These are phyloP conservation scores for Autographa pulchrina DNA, from an alignment of 2,888 invertebrate genomes.

Conservation along the genomic window DNA sequence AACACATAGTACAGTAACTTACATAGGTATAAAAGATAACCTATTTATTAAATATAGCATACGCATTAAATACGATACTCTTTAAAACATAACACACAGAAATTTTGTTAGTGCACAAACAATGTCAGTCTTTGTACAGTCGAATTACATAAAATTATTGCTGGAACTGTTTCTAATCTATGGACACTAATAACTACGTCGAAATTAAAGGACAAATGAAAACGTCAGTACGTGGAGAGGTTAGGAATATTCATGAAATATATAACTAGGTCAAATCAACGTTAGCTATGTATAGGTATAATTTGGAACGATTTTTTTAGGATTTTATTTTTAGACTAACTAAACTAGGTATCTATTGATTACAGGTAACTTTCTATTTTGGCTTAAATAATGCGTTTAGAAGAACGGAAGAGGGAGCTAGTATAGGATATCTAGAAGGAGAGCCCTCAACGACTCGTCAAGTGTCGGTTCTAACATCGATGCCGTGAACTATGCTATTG, in stretches of 20 bases:
- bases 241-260: slow-evolving; percentile 12
- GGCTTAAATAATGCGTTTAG: slow-evolving; percentile 40
- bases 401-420: slow-evolving; percentile 33
- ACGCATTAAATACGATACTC: slow-evolving; percentile 53
- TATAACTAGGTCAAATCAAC: slow-evolving; percentile 21
- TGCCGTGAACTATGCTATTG: slow-evolving; percentile 78
- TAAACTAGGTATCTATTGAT: slow-evolving; percentile 57
- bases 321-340: slow-evolving; percentile 42
- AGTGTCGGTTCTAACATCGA: slow-evolving; percentile 64
- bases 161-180: slow-evolving; percentile 73
- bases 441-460: slow-evolving; percentile 31
- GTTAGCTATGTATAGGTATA: slow-evolving; percentile 24
- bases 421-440: slow-evolving; percentile 40
- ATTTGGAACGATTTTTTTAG: slow-evolving; percentile 34
- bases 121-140: slow-evolving; percentile 86
- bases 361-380: slow-evolving; percentile 45
- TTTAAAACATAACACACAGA: slow-evolving; percentile 64
- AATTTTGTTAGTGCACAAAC: slow-evolving; percentile 75
- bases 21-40: slow-evolving; percentile 50
- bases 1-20: slow-evolving; percentile 52
- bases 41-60: slow-evolving; percentile 35
- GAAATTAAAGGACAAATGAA: slow-evolving; percentile 5
- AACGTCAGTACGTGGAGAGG: slow-evolving; percentile 10
- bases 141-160: slow-evolving; percentile 86
- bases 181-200: slow-evolving; percentile 12